Base-by-base conservation (phyloP, 2,888 invertebrate species). In the Drepana falcataria region DNA sequence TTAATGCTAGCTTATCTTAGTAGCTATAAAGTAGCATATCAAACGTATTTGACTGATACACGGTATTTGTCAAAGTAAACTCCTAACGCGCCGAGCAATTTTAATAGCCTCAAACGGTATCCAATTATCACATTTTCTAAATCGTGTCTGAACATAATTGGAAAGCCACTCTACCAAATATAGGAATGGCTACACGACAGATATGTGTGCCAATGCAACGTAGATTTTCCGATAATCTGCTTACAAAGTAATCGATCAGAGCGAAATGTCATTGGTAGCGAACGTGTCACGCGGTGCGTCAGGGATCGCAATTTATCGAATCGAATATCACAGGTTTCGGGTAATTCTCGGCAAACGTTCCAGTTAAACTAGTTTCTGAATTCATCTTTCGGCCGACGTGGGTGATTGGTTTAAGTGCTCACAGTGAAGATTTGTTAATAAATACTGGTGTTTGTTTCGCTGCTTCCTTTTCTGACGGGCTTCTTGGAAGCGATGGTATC, bases 171-270 rank as follows among this genome's bases (percentile, higher is more conserved):
- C 2, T 2, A 49, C 49, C 21, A 49, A 37, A 49, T 49, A 49
- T 33, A 49, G 44, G 3, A 37, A 49, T 21, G 34, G 5, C 1
- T 48, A 34, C 7, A 7, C 21, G 9, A 33, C 21, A 51, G 40
- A 40, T 51, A 34, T 51, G 7, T 37, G 34, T 5, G 33, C 7
- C 40, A 48, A 48, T 34, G 48, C 40, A 40, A 35, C 40, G 40
- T 2, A 66, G 61, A 71, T 68, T 73, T 76, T 71, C 73, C 74
- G 61, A 77, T 78, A 77, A 79, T 78, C 64, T 64, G 66, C 71
- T 74, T 70, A 72, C 59, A 53, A 21, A 61, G 58, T 69, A 72
- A 73, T 69, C 65, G 62, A 73, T 75, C 58, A 56, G 58, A 52
- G 58, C 35, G 54, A 51, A 64, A 59, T 59, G 55, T 61, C 59